Conservation (phyloP, 2,888 invertebrate genomes). For the Ceraclea dissimilis region DNA sequence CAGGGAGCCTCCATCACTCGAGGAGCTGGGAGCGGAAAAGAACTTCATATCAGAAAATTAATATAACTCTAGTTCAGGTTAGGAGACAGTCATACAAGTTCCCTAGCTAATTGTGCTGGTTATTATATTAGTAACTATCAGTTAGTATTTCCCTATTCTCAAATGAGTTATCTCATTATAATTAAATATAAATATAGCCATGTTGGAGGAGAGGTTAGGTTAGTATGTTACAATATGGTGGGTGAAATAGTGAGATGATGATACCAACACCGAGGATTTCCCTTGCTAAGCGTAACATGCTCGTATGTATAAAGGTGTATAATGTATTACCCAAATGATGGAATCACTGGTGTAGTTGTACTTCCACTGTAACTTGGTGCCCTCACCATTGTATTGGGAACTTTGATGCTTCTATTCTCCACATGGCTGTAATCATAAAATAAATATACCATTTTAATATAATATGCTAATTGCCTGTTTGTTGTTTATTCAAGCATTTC, state of each 20-base stretch:
- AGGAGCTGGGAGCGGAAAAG: constrained; percentile 27
- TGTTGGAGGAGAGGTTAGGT: constrained; percentile 17
- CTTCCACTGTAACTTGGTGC: constrained; percentile 32
- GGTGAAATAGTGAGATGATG: constrained; percentile 13
- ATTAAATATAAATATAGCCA: constrained; percentile 13
- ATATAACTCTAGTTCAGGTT: constrained; percentile 27
- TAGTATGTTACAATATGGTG: constrained; percentile 16
- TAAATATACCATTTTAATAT: no score
- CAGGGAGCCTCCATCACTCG: constrained; percentile 27
- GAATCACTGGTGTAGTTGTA: constrained; percentile 28
- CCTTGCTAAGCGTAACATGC: constrained; percentile 25
- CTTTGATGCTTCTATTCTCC: constrained; percentile 54
- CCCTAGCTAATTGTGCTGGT: constrained; percentile 24
- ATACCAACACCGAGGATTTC: constrained; percentile 25
- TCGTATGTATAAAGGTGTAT: constrained; percentile 11
- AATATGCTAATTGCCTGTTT: no score
- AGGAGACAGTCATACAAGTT: constrained; percentile 21
- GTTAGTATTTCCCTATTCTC: constrained; percentile 18
- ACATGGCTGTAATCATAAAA: constrained; percentile 44
- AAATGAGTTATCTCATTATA: no score
- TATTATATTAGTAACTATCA: constrained; percentile 12
- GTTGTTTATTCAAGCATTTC: no score
- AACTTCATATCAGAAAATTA: constrained; percentile 28
- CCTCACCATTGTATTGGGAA: constrained; percentile 41
- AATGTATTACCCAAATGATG: constrained; percentile 33